phyloP scores from a whole-genome alignment of 2,797 vertebrate genomes.

The Otolemur crassicaudatus region DNA sequence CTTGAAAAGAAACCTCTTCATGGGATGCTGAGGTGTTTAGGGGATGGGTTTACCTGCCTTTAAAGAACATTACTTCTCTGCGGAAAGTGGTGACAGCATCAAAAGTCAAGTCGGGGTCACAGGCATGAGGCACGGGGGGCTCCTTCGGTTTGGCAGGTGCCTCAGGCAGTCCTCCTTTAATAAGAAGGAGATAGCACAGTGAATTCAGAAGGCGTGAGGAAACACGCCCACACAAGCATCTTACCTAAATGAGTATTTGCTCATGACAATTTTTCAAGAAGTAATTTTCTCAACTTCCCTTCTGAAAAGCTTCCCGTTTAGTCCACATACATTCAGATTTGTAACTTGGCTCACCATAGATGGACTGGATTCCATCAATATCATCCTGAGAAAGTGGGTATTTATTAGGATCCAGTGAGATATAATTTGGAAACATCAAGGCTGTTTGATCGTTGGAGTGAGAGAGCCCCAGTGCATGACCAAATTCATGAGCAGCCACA shows the following conservation, averaged over 20 bases:
- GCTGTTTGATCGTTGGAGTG: conserved; percentile 89
- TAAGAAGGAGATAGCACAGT: conserved; percentile 42
- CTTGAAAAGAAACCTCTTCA: conserved; percentile 2
- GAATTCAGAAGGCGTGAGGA: conserved; percentile 53
- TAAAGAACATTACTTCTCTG: conserved; percentile 92
- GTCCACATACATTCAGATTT: neutral
- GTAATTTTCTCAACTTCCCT: conserved; percentile 57
- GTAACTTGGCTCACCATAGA: conserved; percentile 89
- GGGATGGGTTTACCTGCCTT: conserved; percentile 89
- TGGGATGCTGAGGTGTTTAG: neutral
- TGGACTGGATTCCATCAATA: conserved; percentile 90
- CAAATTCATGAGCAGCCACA: conserved; percentile 93
- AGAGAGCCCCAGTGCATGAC: conserved; percentile 91
- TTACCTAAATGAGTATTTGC: conserved; percentile 69
- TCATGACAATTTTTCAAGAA: conserved; percentile 66
- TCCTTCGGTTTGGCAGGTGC: conserved; percentile 75
- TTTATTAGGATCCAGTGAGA: conserved; percentile 83
- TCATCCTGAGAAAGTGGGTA: conserved; percentile 90
- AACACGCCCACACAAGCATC: conserved; percentile 4
- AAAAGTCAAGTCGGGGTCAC: conserved; percentile 89
- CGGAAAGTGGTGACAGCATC: conserved; percentile 91
- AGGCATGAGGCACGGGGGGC: conserved; percentile 87
- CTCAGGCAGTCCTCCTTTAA: conserved; percentile 78
- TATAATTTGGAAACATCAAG: conserved; percentile 91
- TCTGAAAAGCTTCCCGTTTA: conserved; percentile 46